Evolutionary conservation across 2,797 vertebrate genomes (phyloP), one percentile per base, ranked within the genome.

Genomic region (Epinephelus malabaricus): DNA sequence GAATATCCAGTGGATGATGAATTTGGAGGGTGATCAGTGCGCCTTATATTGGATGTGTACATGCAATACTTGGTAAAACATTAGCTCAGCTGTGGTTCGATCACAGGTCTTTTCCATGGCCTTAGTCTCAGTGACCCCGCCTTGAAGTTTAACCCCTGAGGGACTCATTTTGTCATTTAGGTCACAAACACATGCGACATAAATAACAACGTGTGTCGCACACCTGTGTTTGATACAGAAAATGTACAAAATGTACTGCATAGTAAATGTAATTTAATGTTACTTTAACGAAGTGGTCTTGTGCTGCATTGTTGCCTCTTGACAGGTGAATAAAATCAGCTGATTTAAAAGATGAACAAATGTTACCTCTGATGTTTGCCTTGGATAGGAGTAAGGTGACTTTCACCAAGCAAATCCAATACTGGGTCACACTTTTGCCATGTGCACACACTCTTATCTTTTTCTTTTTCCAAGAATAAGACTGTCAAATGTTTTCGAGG

Each of bases 301-400:
- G 6, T 49, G 27, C 6, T n/a, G 15, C 18, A 6, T 58, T 34
- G 47, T 50, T 55, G n/a, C 4, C 19, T 61, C 13, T 56, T 66
- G 30, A 34, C 2, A 50, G 1, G 10, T 58, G 17, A 10, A 27
- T 69, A 14, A 85, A 61, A 86, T 83, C 78, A 68, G 46, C 58
- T 76, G 46, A 85, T 92, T 69, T 19, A 82, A 72, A 78, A 78
- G 80, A 49, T 84, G 81, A 83, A 61, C 74, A 17, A 40, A 62
- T 67, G 75, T 92, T 75, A 89, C 77, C 64, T 73, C 69, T 54
- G 2, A 50, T 94, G 88, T 95, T 95, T 95, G 84, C 76, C 54
- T 92, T 94, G 91, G 90, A 86, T 13, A 11, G 53, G 59, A 76
- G 61, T 75, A 66, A 79, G 78, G 80, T 91, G 84, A 88, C 69